Evolutionary conservation across 2,797 vertebrate genomes (phyloP), one percentile per base, ranked within the genome.

Genomic region (Melanotaenia parkinsoni): DNA sequence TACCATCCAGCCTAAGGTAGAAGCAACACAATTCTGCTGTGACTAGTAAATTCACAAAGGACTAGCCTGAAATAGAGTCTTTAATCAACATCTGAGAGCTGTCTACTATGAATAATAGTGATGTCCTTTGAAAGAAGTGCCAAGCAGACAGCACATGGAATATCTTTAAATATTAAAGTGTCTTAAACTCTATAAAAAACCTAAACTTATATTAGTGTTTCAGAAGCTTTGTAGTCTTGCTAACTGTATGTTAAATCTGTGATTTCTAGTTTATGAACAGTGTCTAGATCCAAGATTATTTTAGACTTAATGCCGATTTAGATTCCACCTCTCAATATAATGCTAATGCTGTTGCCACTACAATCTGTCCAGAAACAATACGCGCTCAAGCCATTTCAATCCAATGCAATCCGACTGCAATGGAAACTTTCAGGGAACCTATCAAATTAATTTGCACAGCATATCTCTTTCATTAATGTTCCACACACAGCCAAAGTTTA

Each of bases 151-250:
- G 43, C 63, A 61, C 26, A 18, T 56, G 50, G 58, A 37, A 57
- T 28, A 16, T 74, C 63, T 74, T 90, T 71, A 86, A 86, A 85
- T 72, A 85, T 69, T 70, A 66, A 88, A 77, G 57, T 0, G 28
- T 82, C 82, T 81, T 30, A 30, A 30, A 30, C 30, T 30, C 5
- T 30, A 30, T 30, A 30, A 30, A 30, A 30, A 30, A 5, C 30
- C 32, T 33, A 7, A 7, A 7, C 32, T 8, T 8, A 33, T 33
- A 33, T 33, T 33, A 33, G 32, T 33, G 32, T 63, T 73, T 82
- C 51, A 68, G 30, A 63, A 51, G 40, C 70, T 65, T 56, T 26
- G 5, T 30, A 37, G 37, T 58, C 12, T 78, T 1, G 56, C 66
- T 45, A 30, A 12, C 30, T 73, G n/a, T 37, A 58, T 58, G 37